Base-by-base conservation (phyloP, 2,797 vertebrate species). In the Pantherophis vulpinus region DNA sequence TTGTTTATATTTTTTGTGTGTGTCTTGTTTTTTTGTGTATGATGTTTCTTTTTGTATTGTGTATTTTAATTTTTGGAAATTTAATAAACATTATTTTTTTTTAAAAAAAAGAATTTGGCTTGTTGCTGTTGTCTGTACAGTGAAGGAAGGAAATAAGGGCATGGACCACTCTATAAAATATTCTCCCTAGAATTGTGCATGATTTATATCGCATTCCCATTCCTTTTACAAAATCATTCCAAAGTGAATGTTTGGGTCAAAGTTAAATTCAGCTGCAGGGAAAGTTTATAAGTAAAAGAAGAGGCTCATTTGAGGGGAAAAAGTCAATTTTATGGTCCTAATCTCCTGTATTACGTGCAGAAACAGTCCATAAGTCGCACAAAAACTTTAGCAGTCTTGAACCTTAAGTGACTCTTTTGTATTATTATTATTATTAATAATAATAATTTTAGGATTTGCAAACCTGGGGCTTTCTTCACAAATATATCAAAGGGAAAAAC, bases 301-400 rank as follows among this genome's bases (percentile, higher is more conserved):
- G 95, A 96, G 95, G 93, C 95, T 97, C 97, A 97, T 97, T 97
- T 97, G 96, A 61, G 96, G 92, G 89, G 25, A 87, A 97, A 96
- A 94, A 94, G 42, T 97, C 96, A 97, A 96, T 97, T 97, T 97
- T 96, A 97, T 95, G 95, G 93, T 93, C 90, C 95, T 95, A 94
- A 96, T 96, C 95, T 96, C 95, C 97, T 94, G 89, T 95, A 96
- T 97, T 96, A 94, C 91, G 95, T 94, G 95, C 94, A 96, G 94
- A 97, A 96, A 96, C 94, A 92, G 95, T 95, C 91, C 90, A 92
- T 95, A 96, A 97, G 95, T 93, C 94, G 96, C 95, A 96, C 95
- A 95, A 93, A 96, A 96, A 94, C 94, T 96, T 94, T 91, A 92
- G 83, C 61, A 96, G 96, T 86, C 94, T 10, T 93, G 91, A 96